Conservation (phyloP, 2,113 vertebrate species). For the Syngnathoides biaculeatus region DNA sequence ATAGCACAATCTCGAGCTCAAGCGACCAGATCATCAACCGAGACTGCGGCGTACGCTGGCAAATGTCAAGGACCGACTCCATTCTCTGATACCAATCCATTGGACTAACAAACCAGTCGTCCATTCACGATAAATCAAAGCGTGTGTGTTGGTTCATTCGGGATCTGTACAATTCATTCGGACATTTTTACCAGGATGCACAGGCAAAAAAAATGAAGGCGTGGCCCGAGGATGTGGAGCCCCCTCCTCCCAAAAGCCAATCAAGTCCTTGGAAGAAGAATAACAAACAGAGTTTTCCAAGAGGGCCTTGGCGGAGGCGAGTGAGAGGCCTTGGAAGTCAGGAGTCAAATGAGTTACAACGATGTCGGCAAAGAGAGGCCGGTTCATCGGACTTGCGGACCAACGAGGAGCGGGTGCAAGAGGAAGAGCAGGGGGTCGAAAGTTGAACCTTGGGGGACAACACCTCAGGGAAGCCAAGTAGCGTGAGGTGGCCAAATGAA, state of each 20-base stretch:
- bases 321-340: background rate
- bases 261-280: background rate
- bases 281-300: background rate
- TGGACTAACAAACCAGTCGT: background rate
- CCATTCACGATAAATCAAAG: background rate
- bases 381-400: background rate
- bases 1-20: background rate
- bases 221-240: no score
- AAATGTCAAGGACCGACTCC: background rate
- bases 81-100: background rate
- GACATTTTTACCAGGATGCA: no score
- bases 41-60: background rate
- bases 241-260: background rate
- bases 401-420: slow-evolving; percentile 1
- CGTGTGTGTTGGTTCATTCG: no score
- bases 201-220: no score
- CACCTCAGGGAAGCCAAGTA: background rate
- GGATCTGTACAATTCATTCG: no score
- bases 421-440: background rate
- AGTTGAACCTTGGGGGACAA: background rate
- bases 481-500: background rate
- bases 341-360: background rate
- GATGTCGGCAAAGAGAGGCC: no score
- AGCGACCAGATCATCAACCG: slow-evolving; percentile 3
- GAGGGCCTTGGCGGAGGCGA: background rate